phyloP scores from a whole-genome alignment of 1,140 invertebrate genomes.

The Leptonema lineaticorne region DNA sequence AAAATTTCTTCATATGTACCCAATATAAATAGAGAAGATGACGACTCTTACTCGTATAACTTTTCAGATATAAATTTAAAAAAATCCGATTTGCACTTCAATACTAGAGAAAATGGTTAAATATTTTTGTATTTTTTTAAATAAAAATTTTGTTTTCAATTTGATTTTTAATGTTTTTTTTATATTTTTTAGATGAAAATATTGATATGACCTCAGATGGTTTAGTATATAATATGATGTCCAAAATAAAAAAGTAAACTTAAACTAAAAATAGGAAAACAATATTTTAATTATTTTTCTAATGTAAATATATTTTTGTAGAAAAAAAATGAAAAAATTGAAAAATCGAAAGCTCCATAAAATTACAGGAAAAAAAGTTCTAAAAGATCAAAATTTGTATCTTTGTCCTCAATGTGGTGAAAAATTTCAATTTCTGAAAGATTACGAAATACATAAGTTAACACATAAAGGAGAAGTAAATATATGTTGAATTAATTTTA shows the following conservation, averaged over 20 bases:
- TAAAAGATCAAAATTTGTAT: conserved; percentile 39
- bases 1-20: too few relatives aligned
- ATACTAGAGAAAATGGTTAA: too few relatives aligned
- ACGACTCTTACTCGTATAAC: too few relatives aligned
- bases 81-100: too few relatives aligned
- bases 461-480: conserved; percentile 45
- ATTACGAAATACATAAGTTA: conserved; percentile 46
- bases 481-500: background rate
- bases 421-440: conserved; percentile 44
- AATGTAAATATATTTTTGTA: background rate
- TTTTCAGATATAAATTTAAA: too few relatives aligned
- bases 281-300: background rate
- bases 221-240: too few relatives aligned
- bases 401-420: conserved; percentile 48
- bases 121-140: too few relatives aligned
- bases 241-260: background rate
- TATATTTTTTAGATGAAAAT: too few relatives aligned
- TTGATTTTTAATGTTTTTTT: too few relatives aligned
- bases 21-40: too few relatives aligned
- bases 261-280: background rate
- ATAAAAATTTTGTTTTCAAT: too few relatives aligned
- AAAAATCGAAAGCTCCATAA: conserved; percentile 10
- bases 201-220: too few relatives aligned
- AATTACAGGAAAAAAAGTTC: conserved; percentile 29
- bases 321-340: conserved; percentile 36